These are phyloP conservation scores for Hypomesus transpacificus DNA, from an alignment of 2,113 vertebrate genomes.

Conservation along the genomic window DNA sequence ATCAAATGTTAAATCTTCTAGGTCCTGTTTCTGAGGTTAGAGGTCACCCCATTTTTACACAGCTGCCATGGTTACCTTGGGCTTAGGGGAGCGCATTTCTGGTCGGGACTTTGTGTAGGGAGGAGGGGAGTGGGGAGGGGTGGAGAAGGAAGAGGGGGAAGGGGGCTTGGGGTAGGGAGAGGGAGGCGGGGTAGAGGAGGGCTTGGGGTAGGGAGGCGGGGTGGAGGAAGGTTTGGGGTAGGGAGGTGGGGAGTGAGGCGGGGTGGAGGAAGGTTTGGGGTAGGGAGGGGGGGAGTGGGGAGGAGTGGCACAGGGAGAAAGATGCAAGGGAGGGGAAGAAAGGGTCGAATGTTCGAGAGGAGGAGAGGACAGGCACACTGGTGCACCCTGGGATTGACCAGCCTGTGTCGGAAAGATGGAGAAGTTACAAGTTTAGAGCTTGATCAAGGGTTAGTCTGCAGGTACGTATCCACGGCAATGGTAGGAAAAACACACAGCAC, in stretches of 20 bases:
- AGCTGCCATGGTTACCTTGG: conserved; percentile 74
- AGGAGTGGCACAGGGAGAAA: conserved; percentile 46
- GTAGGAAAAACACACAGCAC: background rate
- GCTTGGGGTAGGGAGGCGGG: background rate
- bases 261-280: conserved; percentile 33
- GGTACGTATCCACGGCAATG: no score
- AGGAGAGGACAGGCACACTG: conserved; percentile 48
- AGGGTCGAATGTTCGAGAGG: conserved; percentile 55
- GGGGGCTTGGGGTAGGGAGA: background rate
- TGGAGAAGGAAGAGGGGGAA: background rate
- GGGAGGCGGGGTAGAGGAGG: no score
- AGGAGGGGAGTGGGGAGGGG: background rate
- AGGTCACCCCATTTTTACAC: conserved; percentile 7
- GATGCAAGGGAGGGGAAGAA: conserved; percentile 51
- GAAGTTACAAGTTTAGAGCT: background rate
- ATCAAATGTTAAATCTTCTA: no score
- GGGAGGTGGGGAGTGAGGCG: conserved; percentile 65
- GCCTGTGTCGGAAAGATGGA: conserved; percentile 52
- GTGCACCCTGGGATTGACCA: conserved; percentile 52
- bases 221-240: conserved; percentile 63
- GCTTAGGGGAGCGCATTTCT: conserved; percentile 65
- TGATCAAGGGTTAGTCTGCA: no score
- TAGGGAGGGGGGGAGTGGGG: conserved; percentile 30
- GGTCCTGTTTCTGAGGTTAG: no score
- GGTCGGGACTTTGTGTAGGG: conserved; percentile 46